Conservation (phyloP, 2,113 vertebrate species). For the Nibea albiflora region DNA sequence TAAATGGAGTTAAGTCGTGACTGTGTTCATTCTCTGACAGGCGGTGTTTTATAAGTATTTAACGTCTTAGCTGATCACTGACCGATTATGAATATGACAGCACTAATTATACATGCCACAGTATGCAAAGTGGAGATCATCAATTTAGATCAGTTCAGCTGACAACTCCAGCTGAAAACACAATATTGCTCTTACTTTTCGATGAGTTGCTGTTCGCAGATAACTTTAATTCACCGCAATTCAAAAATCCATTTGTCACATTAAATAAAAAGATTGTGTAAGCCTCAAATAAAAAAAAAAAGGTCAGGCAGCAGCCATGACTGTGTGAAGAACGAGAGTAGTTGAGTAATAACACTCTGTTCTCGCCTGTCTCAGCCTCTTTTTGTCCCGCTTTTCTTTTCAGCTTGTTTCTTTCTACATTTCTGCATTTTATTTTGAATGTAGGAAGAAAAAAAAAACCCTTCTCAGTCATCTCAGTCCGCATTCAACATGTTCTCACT, state of each 20-base stretch:
- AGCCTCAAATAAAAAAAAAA: neutral
- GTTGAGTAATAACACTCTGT: constrained; percentile 25
- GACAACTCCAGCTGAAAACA: neutral
- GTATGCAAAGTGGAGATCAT: neutral
- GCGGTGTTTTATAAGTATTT: too few relatives aligned
- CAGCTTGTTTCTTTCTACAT: neutral
- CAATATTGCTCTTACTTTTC: neutral
- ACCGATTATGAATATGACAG: neutral
- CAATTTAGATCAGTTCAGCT: neutral
- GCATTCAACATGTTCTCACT: neutral
- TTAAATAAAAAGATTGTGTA: neutral
- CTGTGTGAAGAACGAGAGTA: neutral
- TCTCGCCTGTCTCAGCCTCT: neutral
- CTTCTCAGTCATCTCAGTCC: neutral
- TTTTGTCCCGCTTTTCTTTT: constrained; percentile 1
- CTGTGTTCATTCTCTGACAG: too few relatives aligned
- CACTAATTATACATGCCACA: neutral
- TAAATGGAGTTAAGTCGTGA: too few relatives aligned
- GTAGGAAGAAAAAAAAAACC: neutral
- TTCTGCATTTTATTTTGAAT: neutral
- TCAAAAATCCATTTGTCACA: constrained; percentile 1
- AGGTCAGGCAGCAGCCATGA: neutral
- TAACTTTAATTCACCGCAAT: neutral
- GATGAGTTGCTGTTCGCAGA: neutral
- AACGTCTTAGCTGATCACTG: too few relatives aligned